Base-by-base conservation (phyloP, 2,113 vertebrate genomes). In the Elanoides forficatus region DNA sequence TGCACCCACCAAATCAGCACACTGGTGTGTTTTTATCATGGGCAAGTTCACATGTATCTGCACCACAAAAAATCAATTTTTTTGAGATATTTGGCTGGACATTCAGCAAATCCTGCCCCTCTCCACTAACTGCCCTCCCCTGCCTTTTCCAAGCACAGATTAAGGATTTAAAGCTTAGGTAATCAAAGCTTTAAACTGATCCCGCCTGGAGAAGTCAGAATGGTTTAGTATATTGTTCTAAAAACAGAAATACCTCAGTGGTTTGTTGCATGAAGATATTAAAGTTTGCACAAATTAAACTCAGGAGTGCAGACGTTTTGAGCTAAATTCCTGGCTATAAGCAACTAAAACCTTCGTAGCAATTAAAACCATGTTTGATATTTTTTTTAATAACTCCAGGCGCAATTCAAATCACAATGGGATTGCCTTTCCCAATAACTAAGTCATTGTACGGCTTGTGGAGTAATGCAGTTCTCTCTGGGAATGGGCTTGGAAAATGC, bases 121-220 rank as follows among this genome's bases (percentile, higher is more conserved):
- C 72, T 80, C 45, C n/a, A 30, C 63, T 88, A n/a, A 60, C 79
- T 74, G 60, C 75, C 65, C 79, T 83, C 50, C 50, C n/a, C 13
- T 34, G 10, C 43, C 32, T 83, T 78, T 87, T 92, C 71, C 86
- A 85, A 81, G 78, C 3, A 6, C 68, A 94, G 88, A 91, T 74
- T 73, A 96, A 94, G 78, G 93, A 96, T 94, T 96, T 92, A 93
- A 93, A 88, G 68, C 38, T 78, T 95, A 94, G 83, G 71, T 93
- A 97, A 93, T 93, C 88, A 87, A 74, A 91, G 87, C 78, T 85
- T 89, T 95, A 95, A 95, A 95, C 89, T 85, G 88, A 86, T 93
- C 93, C 91, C 87, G 82, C 92, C 70, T 85, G 81, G 75, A 93
- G 36, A 52, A 92, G 96, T 93, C 84, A 80, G 63, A 88, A 88